Conservation (phyloP, 2,113 vertebrate genomes). For the Brachyhypopomus occidentalis region DNA sequence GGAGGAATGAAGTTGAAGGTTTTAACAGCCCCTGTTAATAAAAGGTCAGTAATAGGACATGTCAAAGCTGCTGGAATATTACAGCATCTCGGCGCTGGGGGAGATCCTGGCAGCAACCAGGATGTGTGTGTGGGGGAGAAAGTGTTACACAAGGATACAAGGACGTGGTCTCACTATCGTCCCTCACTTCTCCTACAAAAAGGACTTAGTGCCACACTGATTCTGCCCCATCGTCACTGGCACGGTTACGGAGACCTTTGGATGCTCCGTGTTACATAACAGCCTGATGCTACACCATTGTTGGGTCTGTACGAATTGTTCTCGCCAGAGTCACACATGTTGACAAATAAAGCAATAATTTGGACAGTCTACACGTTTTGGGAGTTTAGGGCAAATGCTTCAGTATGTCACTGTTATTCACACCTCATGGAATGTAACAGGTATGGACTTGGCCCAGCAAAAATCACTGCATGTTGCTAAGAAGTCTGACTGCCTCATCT, state of each 20-base stretch:
- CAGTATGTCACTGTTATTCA: neutral
- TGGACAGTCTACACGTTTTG: neutral
- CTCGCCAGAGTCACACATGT: neutral
- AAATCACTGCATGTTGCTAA: slow-evolving; percentile 1
- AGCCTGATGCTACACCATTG: neutral
- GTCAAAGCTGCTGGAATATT: too few species aligned
- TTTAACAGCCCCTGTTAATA: too few species aligned
- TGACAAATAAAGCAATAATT: neutral
- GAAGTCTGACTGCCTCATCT: slow-evolving; percentile 45
- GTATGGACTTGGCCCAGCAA: slow-evolving; percentile 5
- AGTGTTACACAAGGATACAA: neutral
- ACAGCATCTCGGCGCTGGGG: neutral
- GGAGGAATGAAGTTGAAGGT: neutral
- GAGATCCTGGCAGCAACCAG: neutral
- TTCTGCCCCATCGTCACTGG: neutral
- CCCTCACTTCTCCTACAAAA: neutral
- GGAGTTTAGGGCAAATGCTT: neutral
- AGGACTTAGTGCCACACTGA: neutral
- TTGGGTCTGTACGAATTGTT: neutral
- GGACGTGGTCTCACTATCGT: neutral
- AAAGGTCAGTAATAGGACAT: too few species aligned
- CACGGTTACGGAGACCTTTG: neutral
- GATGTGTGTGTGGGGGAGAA: neutral
- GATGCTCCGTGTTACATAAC: neutral
- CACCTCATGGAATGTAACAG: slow-evolving; percentile 18